Evolutionary conservation across 30 jellyfish, hydroid and myxozoan species (phyloP).

Genomic region (Hydractinia symbiolongicarpus): DNA sequence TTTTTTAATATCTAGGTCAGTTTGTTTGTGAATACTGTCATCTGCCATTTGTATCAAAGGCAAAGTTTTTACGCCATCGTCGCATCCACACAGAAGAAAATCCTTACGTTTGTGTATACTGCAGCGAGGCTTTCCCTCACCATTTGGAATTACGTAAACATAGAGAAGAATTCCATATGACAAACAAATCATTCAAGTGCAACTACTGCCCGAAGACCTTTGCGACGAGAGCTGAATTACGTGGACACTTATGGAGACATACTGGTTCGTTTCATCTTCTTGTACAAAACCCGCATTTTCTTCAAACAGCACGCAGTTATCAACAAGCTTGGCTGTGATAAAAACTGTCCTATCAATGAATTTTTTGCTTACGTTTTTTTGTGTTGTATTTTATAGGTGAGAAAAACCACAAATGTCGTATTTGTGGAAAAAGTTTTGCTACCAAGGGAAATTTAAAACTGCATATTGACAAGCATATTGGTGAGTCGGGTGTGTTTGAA

Average conservation of each 20-base stretch:
- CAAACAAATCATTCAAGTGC: constrained; percentile 72
- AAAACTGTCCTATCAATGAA: background rate
- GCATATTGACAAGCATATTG: constrained; percentile 61
- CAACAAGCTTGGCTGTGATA: background rate
- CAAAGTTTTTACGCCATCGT: constrained; percentile 58
- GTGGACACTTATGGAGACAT: constrained; percentile 72
- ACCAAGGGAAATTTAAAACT: constrained; percentile 56
- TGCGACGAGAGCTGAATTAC: constrained; percentile 63
- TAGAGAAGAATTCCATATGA: constrained; percentile 64
- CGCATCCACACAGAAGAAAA: constrained; percentile 71
- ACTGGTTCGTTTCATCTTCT: constrained; percentile 39
- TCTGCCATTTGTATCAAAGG: constrained; percentile 56
- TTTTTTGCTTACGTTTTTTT: background rate
- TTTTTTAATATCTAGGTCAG: constrained; percentile 25
- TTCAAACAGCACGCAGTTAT: background rate
- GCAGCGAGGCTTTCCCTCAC: constrained; percentile 60
- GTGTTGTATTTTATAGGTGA: constrained; percentile 42
- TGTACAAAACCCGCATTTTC: background rate
- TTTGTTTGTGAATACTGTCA: constrained; percentile 74
- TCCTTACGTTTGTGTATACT: constrained; percentile 65
- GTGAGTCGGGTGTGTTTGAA: constrained; percentile 21
- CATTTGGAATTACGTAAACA: constrained; percentile 57
- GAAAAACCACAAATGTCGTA: constrained; percentile 65
- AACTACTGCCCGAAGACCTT: constrained; percentile 64
- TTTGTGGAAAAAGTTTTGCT: constrained; percentile 64